Conservation (phyloP, 2,888 invertebrate species). For the Dorcus hopei region DNA sequence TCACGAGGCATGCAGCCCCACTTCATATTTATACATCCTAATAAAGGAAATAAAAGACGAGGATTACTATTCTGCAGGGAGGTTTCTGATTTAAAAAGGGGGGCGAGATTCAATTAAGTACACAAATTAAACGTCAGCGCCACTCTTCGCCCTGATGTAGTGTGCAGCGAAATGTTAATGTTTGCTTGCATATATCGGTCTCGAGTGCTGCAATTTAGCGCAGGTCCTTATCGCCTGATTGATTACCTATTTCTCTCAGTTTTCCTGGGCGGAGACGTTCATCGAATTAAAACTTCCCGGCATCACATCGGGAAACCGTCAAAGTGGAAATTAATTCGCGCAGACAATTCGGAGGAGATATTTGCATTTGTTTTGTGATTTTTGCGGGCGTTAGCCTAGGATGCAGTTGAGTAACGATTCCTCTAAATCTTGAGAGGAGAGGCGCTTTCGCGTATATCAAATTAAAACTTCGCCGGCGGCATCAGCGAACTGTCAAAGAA, state of each 20-base stretch:
- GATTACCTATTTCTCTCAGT: slow-evolving; percentile 10
- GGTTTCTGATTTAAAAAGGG: slow-evolving; percentile 42
- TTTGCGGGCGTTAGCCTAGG: too few relatives aligned
- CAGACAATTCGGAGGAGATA: background rate
- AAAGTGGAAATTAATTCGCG: background rate
- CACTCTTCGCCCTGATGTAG: slow-evolving; percentile 41
- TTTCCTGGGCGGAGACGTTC: background rate
- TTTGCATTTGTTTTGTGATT: background rate
- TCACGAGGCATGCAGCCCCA: slow-evolving; percentile 22
- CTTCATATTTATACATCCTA: slow-evolving; percentile 45
- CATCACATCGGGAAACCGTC: background rate
- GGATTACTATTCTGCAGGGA: slow-evolving; percentile 42
- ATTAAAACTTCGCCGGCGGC: background rate
- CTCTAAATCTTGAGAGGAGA: background rate
- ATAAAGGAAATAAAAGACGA: slow-evolving; percentile 46
- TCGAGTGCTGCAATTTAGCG: slow-evolving; percentile 23
- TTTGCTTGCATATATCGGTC: slow-evolving; percentile 20
- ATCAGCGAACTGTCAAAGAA: background rate
- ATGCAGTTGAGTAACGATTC: too few relatives aligned
- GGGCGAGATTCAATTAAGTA: slow-evolving; percentile 45
- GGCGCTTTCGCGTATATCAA: background rate
- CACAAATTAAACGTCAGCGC: slow-evolving; percentile 46
- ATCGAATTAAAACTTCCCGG: background rate
- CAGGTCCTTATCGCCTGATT: slow-evolving; percentile 24
- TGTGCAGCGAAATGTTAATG: slow-evolving; percentile 33